These are phyloP conservation scores for Drosophila nr. medialis DNA, from an alignment of 2,888 invertebrate species.

Conservation along the genomic window DNA sequence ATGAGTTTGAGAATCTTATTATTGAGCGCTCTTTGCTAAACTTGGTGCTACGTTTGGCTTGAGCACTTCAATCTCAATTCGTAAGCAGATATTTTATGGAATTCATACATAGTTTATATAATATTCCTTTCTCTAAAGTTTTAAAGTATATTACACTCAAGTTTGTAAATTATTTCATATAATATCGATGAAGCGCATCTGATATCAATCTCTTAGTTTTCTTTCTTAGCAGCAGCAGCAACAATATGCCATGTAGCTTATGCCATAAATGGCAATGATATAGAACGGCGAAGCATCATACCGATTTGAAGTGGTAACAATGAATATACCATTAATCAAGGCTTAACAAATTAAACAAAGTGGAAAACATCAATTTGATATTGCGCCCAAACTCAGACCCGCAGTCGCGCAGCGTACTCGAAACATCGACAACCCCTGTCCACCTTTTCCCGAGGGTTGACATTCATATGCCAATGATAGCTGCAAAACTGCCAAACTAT, in stretches of 20 bases:
- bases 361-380: slow-evolving; percentile 82
- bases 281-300: slow-evolving; percentile 4
- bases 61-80: slow-evolving; percentile 33
- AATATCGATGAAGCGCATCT: slow-evolving; percentile 1
- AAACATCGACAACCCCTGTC: slow-evolving; percentile 31
- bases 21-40: slow-evolving; percentile 27
- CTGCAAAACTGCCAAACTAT: slow-evolving; percentile 61
- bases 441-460: slow-evolving; percentile 50
- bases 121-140: not conserved
- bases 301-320: slow-evolving; percentile 53
- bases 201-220: slow-evolving; percentile 4
- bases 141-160: not conserved
- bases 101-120: not conserved
- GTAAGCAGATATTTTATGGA: slow-evolving; percentile 8
- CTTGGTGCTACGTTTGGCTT: slow-evolving; percentile 6
- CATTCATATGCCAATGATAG: slow-evolving; percentile 64
- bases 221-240: not conserved
- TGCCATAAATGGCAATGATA: slow-evolving; percentile 7
- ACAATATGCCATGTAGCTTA: not conserved
- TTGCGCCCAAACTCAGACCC: slow-evolving; percentile 27
- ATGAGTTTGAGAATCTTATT: slow-evolving; percentile 53
- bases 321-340: slow-evolving; percentile 82
- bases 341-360: slow-evolving; percentile 82
- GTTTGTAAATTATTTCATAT: not conserved
- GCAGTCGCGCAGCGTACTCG: not conserved